Evolutionary conservation across 2,113 vertebrate genomes (phyloP).

Genomic region (Corythoichthys haematopterus): DNA sequence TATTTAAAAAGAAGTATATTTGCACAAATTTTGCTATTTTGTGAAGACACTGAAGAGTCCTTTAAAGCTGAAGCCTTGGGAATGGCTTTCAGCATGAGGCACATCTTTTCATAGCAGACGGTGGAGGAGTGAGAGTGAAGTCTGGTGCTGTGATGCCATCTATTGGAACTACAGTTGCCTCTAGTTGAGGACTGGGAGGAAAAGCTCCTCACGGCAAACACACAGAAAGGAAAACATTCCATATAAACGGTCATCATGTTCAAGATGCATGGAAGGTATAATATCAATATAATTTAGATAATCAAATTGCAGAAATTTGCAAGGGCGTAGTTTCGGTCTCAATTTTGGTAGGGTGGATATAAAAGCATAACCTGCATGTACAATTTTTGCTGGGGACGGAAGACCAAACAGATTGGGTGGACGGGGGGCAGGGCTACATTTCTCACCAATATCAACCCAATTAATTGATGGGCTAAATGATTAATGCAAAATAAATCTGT

Average conservation of each 20-base stretch:
- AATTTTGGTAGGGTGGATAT: too few species aligned
- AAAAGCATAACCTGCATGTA: too few species aligned
- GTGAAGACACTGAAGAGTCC: neutral
- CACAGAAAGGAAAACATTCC: constrained; percentile 1
- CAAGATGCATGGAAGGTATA: neutral
- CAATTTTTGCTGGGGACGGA: too few species aligned
- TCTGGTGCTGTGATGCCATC: constrained; percentile 98
- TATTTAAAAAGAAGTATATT: neutral
- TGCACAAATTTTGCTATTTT: neutral
- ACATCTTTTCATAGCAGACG: constrained; percentile 1
- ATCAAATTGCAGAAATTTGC: neutral
- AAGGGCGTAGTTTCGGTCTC: too few species aligned
- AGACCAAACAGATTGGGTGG: too few species aligned
- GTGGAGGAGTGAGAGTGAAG: constrained; percentile 63
- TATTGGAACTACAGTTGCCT: constrained; percentile 87
- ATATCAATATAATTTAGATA: neutral
- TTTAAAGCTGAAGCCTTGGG: constrained; percentile 2
- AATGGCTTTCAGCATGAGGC: neutral
- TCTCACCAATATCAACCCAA: too few species aligned
- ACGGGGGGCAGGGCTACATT: too few species aligned
- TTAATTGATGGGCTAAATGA: too few species aligned
- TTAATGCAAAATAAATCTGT: too few species aligned
- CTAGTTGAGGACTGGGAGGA: constrained; percentile 25
- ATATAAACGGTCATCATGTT: constrained; percentile 5
- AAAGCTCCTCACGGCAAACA: constrained; percentile 9